Conservation (phyloP, 2,113 vertebrate species). For the Epinephelus cyanopodus region DNA sequence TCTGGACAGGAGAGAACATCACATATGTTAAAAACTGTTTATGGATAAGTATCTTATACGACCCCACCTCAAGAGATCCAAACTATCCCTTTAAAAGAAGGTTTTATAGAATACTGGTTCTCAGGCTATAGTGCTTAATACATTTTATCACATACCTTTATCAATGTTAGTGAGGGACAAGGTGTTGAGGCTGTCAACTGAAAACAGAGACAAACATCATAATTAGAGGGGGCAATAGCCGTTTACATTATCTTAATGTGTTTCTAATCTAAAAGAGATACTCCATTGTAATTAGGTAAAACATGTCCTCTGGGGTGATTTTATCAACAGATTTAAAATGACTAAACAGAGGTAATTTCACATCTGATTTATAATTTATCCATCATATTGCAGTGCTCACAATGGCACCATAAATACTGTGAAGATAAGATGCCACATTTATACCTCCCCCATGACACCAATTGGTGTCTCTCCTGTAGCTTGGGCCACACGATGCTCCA, state of each 20-base stretch:
- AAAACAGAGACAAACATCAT: conserved; percentile 59
- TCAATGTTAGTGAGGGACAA: conserved; percentile 91
- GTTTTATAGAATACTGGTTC: neutral
- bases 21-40: no score
- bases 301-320: neutral
- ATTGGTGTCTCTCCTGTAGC: conserved; percentile 96
- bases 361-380: neutral
- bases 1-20: conserved; percentile 63
- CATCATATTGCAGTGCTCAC: neutral
- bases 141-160: conserved; percentile 88
- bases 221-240: neutral
- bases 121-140: neutral
- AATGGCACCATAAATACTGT: neutral
- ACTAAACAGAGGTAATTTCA: neutral
- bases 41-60: no score
- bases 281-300: neutral
- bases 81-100: no score
- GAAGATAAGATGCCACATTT: neutral
- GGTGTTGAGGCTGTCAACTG: conserved; percentile 94
- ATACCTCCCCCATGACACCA: conserved; percentile 97
- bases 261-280: neutral
- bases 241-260: neutral
- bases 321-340: neutral
- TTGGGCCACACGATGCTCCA: conserved; percentile 96
- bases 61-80: no score